Conservation (phyloP, 2,797 vertebrate species). For the Meda fulgida region DNA sequence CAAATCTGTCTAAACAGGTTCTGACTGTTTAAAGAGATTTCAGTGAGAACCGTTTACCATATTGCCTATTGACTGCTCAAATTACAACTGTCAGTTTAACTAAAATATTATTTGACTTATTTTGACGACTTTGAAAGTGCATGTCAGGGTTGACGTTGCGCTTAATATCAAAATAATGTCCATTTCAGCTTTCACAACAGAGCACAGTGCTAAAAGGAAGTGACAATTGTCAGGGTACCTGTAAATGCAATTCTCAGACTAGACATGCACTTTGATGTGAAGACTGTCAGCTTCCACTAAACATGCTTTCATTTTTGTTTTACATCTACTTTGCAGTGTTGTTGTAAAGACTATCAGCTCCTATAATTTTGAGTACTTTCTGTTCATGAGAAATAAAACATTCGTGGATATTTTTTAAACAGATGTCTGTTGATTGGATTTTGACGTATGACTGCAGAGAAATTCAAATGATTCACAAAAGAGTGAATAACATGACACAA, state of each 20-base stretch:
- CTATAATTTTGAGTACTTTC: not conserved
- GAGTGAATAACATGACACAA: slow-evolving; percentile 73
- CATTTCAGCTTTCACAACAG: slow-evolving; percentile 14
- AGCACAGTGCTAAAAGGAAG: not conserved
- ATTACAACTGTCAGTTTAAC: slow-evolving; percentile 55
- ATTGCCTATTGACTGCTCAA: slow-evolving; percentile 41
- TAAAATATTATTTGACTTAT: slow-evolving; percentile 47
- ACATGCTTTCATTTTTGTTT: not conserved
- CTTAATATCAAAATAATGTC: slow-evolving; percentile 34
- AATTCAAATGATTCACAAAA: slow-evolving; percentile 60
- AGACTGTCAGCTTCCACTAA: not conserved
- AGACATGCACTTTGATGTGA: slow-evolving; percentile 7
- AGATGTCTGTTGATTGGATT: slow-evolving; percentile 64
- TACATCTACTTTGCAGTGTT: not conserved
- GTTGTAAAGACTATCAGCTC: not conserved
- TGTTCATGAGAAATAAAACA: slow-evolving; percentile 14
- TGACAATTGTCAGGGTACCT: slow-evolving; percentile 9
- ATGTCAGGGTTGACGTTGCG: slow-evolving; percentile 5
- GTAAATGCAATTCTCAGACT: slow-evolving; percentile 14
- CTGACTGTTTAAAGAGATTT: slow-evolving; percentile 49
- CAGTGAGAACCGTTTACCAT: slow-evolving; percentile 47
- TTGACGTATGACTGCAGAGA: slow-evolving; percentile 61
- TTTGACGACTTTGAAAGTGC: slow-evolving; percentile 42
- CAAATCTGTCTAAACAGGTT: slow-evolving; percentile 48
- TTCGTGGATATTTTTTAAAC: slow-evolving; percentile 52